phyloP scores from a whole-genome alignment of 1,140 invertebrate genomes.

The Tetramorium alpestre region DNA sequence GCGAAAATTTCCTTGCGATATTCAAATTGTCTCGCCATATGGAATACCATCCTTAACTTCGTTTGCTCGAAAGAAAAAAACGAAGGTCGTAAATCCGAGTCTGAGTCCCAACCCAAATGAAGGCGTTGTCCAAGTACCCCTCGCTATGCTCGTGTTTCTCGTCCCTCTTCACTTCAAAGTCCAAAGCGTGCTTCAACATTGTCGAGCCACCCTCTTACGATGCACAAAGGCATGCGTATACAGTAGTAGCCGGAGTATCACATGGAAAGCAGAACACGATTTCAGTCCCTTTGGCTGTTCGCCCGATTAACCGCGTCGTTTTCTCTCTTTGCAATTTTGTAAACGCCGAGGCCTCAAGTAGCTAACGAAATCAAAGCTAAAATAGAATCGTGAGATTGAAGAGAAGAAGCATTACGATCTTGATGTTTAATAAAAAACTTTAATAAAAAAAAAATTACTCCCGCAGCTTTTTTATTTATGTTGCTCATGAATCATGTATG shows the following conservation, averaged over 20 bases:
- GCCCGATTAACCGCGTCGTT: conserved; percentile 63
- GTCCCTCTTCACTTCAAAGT: conserved; percentile 22
- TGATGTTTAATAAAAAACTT: background rate
- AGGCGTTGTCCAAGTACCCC: conserved; percentile 40
- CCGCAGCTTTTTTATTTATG: background rate
- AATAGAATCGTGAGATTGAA: background rate
- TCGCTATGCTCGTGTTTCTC: conserved; percentile 24
- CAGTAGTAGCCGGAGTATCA: conserved; percentile 36
- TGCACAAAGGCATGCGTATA: conserved; percentile 49
- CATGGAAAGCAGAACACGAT: background rate
- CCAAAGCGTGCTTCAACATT: conserved; percentile 53
- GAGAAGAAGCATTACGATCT: background rate
- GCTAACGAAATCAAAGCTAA: conserved; percentile 41
- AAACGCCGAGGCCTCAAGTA: conserved; percentile 3
- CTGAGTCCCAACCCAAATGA: conserved; percentile 19
- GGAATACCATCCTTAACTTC: background rate
- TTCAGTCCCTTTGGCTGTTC: conserved; percentile 63
- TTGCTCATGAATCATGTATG: background rate
- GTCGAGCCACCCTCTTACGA: conserved; percentile 63
- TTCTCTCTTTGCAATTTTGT: conserved; percentile 50
- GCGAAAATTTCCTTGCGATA: background rate
- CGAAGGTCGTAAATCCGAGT: background rate
- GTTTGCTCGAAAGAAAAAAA: conserved; percentile 10
- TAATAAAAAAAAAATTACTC: background rate
- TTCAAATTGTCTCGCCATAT: background rate